Base-by-base conservation (phyloP, 2,888 invertebrate genomes). In the Slavum lentiscoides region DNA sequence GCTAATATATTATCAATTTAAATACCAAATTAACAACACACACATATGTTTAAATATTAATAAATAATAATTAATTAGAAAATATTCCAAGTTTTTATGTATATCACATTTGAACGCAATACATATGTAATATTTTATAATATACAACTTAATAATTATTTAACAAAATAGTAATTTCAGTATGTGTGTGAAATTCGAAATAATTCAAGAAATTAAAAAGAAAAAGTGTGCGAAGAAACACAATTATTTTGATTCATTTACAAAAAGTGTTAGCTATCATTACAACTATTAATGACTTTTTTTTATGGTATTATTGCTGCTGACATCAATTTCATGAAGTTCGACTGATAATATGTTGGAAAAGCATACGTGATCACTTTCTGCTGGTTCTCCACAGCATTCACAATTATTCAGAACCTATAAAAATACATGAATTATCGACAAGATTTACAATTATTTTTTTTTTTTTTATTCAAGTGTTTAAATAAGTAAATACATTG, bases 351-450 rank as follows among this genome's bases (percentile, higher is more conserved):
- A 61, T 62, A 77, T 77, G 62, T 77, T 70, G 69, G 69, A 77
- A 70, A 77, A 77, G 62, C 77, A 77, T 62, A 77, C 62, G 70
- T 77, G 77, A 19, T 77, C 77, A 77, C 69, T 77, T 69, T 55
- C 62, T 53, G 70, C 70, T 55, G 69, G 77, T 62, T 72, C 80
- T 39, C 70, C 72, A 72, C 80, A 80, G 43, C 72, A 80, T 58
- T 80, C 80, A 80, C 80, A 80, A 72, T n/a, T n/a, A n/a, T 72
- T 64, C 19, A 55, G 23, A 6, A 39, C 55, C 80, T 80, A 72
- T 17, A 58, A 72, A 70, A 58, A 39, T 61, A 72, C n/a, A 64
- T 19, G 11, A 6, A 59, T 76, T 59, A 59, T 59, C 23, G 19
- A 37, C 17, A 55, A 19, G 8, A 73, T 61, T 62, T 39, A 69